Base-by-base conservation (phyloP, 1,140 invertebrate genomes). In the Formica exsecta region DNA sequence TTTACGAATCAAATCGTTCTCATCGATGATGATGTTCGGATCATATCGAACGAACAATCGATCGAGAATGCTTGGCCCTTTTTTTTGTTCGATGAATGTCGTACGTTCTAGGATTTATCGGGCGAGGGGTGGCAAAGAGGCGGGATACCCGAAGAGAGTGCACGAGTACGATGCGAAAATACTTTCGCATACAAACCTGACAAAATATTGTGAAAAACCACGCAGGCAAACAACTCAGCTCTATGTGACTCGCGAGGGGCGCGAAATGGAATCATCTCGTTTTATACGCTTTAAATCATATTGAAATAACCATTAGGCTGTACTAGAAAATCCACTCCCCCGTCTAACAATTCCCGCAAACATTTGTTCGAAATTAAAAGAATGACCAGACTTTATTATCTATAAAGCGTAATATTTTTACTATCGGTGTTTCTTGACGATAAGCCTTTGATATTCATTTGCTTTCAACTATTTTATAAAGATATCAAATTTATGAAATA, bases 151-250 rank as follows among this genome's bases (percentile, higher is more conserved):
- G 11, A 44, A 51, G 22, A 73, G 74, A 86, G 66, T 38, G 54
- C 41, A 36, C 48, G 59, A 74, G 70, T 73, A 51, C 32, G 44
- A 36, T 3, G 29, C 38, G 62, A 62, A 86, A 86, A 84, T 65
- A 75, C 73, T 89, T 81, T n/a, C 62, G 74, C 48, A 85, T 22
- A 85, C 80, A 87, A 79, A 80, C 65, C 59, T 86, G 87, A 89
- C 88, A 87, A 90, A 87, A 90, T 89, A 89, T 90, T 86, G 59
- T 86, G 88, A 87, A 89, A 86, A 89, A 88, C 25, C 25, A 25
- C 41, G 3, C 76, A 77, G 76, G 73, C 86, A 87, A 86, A 86
- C 29, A 70, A 71, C 32, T 29, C 38, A 70, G 19, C n/a, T 80
- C 32, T 64, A 25, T 71, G 16, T 79, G 16, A 61, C 7, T 84